Base-by-base conservation (phyloP, 2,888 invertebrate genomes). In the Malacosoma neustria region DNA sequence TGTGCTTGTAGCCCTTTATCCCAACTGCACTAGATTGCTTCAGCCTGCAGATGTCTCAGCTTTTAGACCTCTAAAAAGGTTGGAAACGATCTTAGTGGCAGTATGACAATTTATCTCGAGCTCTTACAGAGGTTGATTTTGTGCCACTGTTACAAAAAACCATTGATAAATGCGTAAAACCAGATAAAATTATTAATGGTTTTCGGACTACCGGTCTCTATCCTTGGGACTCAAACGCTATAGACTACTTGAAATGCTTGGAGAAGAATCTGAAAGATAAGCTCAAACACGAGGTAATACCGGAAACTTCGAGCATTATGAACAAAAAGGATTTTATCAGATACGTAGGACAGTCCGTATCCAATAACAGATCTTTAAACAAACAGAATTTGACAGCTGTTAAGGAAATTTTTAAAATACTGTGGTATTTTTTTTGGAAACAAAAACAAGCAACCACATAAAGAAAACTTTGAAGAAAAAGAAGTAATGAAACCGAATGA, bases 221-320 rank as follows among this genome's bases (percentile, higher is more conserved):
- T 35, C 43, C 43, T 12, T 46, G 32, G 35, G 30, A 42, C 29
- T 11, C 31, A 31, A 29, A 38, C 6, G 39, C 42, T 22, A 33
- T 42, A 12, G 34, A 39, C 33, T 42, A 34, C 14, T 34, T 30
- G 7, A 42, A 42, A 37, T 42, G 39, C 33, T 33, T 41, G 29
- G 36, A 34, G n/a, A 30, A 38, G 14, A 33, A 33, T 33, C 15
- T 34, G 7, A 22, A 35, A 34, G 15, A 33, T 29, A 29, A 32
- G 13, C 12, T 22, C 11, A 29, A 32, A 14, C 9, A 7, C 32
- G 33, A 31, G 12, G 9, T 22, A 33, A 37, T 14, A 29, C 14
- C 29, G 14, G 30, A 11, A 37, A 34, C 15, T 33, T 15, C 33
- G n/a, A 33, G 15, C 14, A 15, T 15, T 9, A 15, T 33, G 7